Evolutionary conservation across 1,140 invertebrate genomes (phyloP).

Genomic region (Pentalonia nigronervosa): DNA sequence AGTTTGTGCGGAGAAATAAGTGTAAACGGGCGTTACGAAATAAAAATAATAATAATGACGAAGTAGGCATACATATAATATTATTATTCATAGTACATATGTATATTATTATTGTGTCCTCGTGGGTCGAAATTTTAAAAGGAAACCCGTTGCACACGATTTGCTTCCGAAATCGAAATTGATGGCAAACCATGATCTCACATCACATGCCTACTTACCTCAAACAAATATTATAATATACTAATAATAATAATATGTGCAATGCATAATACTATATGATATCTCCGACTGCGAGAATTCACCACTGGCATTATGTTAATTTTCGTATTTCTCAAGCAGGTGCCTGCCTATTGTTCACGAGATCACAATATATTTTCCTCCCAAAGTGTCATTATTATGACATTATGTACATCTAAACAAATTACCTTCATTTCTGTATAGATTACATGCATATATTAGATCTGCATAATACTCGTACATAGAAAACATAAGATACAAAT

Average conservation of each 20-base stretch:
- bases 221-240: background rate
- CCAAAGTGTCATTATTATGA: background rate
- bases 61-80: background rate
- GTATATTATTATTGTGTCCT: background rate
- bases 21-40: background rate
- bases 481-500: background rate
- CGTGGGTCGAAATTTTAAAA: background rate
- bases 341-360: background rate
- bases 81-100: background rate
- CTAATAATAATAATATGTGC: background rate
- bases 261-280: background rate
- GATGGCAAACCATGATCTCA: background rate
- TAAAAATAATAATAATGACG: background rate
- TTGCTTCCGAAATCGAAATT: conserved; percentile 7
- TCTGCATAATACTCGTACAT: background rate
- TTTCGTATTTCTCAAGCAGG: background rate
- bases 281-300: background rate
- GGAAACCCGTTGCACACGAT: background rate
- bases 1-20: background rate
- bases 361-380: background rate
- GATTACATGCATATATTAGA: background rate
- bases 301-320: background rate
- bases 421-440: background rate
- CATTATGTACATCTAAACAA: background rate
- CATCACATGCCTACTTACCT: background rate